Base-by-base conservation (phyloP, 2,797 vertebrate species). In the Sebastes vulpes region DNA sequence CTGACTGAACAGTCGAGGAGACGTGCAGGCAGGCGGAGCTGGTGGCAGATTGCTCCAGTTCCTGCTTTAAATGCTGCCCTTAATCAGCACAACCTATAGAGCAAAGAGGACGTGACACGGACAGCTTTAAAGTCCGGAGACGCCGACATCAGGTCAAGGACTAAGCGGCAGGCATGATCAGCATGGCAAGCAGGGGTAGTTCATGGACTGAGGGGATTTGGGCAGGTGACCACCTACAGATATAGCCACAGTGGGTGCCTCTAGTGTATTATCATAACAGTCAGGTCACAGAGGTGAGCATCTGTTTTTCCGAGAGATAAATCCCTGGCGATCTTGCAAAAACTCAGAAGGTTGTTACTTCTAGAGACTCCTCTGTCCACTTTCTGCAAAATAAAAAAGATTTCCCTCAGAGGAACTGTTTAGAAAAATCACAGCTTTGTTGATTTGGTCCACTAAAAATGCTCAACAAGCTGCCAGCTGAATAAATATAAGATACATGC, bases 81-180 rank as follows among this genome's bases (percentile, higher is more conserved):
- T 92, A 96, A 95, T 94, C 87, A 91, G 84, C 81, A 77, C 71
- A 81, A 84, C 76, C 11, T 88, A 84, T 46, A 76, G 85, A 85
- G 54, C 57, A 74, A 67, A 75, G 72, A 75, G 72, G 75, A 88
- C 56, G 16, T 59, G 79, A 72, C 86, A 26, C 12, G 1, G 71
- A 50, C 4, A 4, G 79, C 75, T 75, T 67, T 54, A 57, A 26
- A 72, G 80, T 50, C 66, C 29, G 6, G 18, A 77, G 79, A 72
- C 8, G 1, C 28, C 21, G 81, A 89, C 77, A 50, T 52, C 4
- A 5, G 88, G 83, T 91, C 83, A 87, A 76, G 82, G 81, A 63
- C 82, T 32, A 16, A 61, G 8, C 7, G 14, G 75, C 31, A 9
- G 76, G 53, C 65, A 25, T 57, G 86, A 84, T 68, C 71, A 78